Conservation (phyloP, 2,797 vertebrate species). For the Acrossocheilus fasciatus region DNA sequence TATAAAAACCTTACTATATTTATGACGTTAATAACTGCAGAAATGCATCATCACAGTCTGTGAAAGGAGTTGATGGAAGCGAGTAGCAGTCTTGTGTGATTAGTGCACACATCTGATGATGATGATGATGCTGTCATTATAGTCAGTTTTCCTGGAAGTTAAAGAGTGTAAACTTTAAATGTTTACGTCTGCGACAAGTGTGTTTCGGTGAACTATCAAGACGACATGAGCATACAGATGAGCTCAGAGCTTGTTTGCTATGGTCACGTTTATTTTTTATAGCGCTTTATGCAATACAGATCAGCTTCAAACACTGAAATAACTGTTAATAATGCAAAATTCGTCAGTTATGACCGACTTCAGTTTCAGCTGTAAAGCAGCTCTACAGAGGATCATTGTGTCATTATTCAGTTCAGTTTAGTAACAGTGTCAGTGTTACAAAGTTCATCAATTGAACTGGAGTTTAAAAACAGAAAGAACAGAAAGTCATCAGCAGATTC, state of each 20-base stretch:
- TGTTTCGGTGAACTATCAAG: neutral
- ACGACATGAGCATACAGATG: neutral
- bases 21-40: neutral
- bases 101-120: neutral
- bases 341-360: neutral
- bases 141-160: neutral
- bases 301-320: neutral
- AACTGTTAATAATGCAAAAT: neutral
- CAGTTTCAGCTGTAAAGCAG: neutral
- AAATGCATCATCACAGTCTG: neutral
- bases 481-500: neutral
- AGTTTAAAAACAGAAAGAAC: neutral
- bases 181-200: neutral
- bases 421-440: neutral
- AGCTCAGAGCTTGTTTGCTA: neutral
- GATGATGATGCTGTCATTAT: neutral
- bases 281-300: neutral
- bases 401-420: neutral
- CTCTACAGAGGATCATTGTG: neutral
- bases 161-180: neutral
- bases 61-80: neutral
- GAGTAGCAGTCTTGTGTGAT: neutral
- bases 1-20: neutral
- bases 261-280: neutral
- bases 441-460: neutral